A percentile compares a stretch with the other conserved stretches of the same genome.
phyloP scores from a whole-genome alignment of 2,113 vertebrate species.

The Ammodytes marinus region DNA sequence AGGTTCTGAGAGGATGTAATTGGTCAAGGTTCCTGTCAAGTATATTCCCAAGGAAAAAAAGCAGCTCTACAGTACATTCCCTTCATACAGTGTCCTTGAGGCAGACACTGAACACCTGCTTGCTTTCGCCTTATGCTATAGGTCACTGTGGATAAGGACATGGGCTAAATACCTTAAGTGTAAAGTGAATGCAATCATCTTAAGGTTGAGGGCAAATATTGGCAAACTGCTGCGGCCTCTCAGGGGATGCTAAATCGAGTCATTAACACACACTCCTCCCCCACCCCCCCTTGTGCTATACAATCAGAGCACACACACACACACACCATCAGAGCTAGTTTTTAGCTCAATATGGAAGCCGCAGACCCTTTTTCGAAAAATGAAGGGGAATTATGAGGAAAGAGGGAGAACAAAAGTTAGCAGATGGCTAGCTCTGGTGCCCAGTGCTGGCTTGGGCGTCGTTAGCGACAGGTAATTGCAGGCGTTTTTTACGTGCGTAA shows the following conservation, averaged over 20 bases:
- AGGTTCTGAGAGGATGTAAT: slow-evolving; percentile 25
- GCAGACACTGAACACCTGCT: slow-evolving; percentile 7
- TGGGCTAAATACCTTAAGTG: slow-evolving; percentile 55
- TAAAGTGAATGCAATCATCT: slow-evolving; percentile 69
- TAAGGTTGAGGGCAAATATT: slow-evolving; percentile 73
- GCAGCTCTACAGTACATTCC: slow-evolving; percentile 18
- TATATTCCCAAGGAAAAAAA: slow-evolving; percentile 8
- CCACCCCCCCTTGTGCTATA: slow-evolving; percentile 45
- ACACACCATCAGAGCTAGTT: slow-evolving; percentile 9
- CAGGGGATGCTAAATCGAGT: slow-evolving; percentile 52
- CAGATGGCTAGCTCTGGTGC: slow-evolving; percentile 71
- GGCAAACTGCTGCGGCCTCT: slow-evolving; percentile 61
- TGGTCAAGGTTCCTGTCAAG: slow-evolving; percentile 7
- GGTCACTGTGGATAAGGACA: slow-evolving; percentile 37
- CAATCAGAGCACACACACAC: slow-evolving; percentile 25
- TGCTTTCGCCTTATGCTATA: slow-evolving; percentile 14
- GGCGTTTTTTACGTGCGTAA: slow-evolving; percentile 39
- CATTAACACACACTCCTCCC: slow-evolving; percentile 50
- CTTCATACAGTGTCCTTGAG: slow-evolving; percentile 46
- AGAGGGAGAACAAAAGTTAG: slow-evolving; percentile 64
- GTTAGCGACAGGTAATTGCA: slow-evolving; percentile 73
- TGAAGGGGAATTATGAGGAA: slow-evolving; percentile 27
- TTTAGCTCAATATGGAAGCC: slow-evolving; percentile 42
- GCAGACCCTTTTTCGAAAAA: slow-evolving; percentile 53
- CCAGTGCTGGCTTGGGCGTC: slow-evolving; percentile 58